Conservation (phyloP, 2,888 invertebrate species). For the Autographa gamma region DNA sequence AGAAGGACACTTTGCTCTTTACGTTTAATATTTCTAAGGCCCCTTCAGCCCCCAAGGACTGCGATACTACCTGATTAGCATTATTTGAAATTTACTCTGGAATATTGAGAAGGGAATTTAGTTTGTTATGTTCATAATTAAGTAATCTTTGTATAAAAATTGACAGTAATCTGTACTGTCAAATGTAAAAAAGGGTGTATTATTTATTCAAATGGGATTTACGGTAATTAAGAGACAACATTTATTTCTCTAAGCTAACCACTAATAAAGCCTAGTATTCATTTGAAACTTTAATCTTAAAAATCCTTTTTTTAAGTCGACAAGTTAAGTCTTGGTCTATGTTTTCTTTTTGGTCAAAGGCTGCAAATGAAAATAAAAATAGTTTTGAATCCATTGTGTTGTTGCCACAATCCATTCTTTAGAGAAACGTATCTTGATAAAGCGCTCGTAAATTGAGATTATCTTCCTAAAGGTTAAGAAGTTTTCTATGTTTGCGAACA, state of each 20-base stretch:
- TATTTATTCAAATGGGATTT: background rate
- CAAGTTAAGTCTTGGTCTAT: too few species aligned
- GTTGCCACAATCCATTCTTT: slow-evolving; percentile 25
- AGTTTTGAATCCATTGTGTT: slow-evolving; percentile 27
- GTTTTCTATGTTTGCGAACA: slow-evolving; percentile 24
- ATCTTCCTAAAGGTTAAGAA: slow-evolving; percentile 21
- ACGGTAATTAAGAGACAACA: background rate
- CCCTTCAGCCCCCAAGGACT: slow-evolving; percentile 21
- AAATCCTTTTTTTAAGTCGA: too few species aligned
- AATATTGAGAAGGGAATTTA: slow-evolving; percentile 8
- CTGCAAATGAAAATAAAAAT: background rate
- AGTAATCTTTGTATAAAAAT: background rate
- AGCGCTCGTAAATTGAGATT: slow-evolving; percentile 40
- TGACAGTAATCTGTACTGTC: background rate
- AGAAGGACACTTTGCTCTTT: slow-evolving; percentile 41
- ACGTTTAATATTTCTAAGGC: slow-evolving; percentile 46
- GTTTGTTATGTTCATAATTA: background rate
- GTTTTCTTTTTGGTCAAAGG: background rate
- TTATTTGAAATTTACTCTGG: slow-evolving; percentile 30
- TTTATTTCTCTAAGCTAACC: background rate
- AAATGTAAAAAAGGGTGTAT: background rate
- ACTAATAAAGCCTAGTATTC: too few species aligned
- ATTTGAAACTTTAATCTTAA: too few species aligned
- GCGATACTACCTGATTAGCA: slow-evolving; percentile 46
- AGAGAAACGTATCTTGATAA: slow-evolving; percentile 24